Conservation (phyloP, 2,797 vertebrate species). For the Vipera latastei region DNA sequence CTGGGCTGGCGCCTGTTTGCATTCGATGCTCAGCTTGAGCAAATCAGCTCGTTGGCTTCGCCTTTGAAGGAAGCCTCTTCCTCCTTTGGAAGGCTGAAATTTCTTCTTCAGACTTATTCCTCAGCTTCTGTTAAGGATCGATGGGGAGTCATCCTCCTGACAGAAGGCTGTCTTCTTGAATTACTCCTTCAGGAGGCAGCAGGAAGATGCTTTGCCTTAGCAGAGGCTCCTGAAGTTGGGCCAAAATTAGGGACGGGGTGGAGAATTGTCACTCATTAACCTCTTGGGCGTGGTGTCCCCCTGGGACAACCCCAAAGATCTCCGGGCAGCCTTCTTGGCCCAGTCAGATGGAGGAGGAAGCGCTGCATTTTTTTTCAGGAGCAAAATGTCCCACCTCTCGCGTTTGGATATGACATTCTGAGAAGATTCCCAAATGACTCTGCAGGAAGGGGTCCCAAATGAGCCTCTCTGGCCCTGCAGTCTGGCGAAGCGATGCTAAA, state of each 20-base stretch:
- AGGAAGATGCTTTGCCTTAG: neutral
- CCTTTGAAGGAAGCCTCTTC: slow-evolving; percentile 2
- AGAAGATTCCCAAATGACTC: neutral
- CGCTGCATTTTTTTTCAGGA: no score
- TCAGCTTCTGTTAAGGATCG: slow-evolving; percentile 23
- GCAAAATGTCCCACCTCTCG: no score
- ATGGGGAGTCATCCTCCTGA: slow-evolving; percentile 11
- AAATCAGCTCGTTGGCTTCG: neutral
- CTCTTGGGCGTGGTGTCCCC: neutral
- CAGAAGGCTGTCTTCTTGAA: neutral
- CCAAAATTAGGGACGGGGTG: neutral
- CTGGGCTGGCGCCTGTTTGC: no score
- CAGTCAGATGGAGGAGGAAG: no score
- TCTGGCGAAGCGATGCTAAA: fast-evolving
- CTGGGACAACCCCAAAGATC: neutral
- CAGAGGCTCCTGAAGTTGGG: neutral
- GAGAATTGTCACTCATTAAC: neutral
- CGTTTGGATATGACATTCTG: neutral
- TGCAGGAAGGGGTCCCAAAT: neutral
- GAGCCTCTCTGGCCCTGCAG: neutral
- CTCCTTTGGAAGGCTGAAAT: slow-evolving; percentile 6
- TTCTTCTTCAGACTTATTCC: slow-evolving; percentile 24
- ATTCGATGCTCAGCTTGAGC: neutral
- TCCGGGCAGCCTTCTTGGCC: no score
- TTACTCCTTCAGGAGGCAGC: neutral